Evolutionary conservation across 1,140 invertebrate genomes (phyloP).

Genomic region (Chlorops oryzae): DNA sequence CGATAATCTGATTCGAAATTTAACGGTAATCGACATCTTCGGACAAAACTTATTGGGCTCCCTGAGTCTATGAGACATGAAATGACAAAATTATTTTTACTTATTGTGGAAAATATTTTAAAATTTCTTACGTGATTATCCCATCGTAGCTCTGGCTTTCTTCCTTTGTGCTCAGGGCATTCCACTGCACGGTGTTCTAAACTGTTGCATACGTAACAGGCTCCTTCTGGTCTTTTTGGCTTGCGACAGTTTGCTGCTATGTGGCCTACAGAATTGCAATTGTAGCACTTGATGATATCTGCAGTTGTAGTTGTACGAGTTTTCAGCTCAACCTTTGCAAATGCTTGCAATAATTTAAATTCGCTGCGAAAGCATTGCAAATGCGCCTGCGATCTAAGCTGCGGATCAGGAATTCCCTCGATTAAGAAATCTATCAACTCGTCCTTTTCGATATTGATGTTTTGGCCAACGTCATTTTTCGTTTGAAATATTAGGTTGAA

Average conservation of each 20-base stretch:
- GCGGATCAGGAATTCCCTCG: slow-evolving; percentile 19
- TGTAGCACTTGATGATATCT: slow-evolving; percentile 1
- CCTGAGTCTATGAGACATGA: background rate
- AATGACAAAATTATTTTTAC: background rate
- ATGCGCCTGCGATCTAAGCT: slow-evolving; percentile 15
- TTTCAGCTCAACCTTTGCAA: background rate
- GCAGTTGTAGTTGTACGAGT: no score
- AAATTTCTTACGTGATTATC: slow-evolving; percentile 7
- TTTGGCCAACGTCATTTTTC: slow-evolving; percentile 24
- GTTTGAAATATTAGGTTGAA: slow-evolving; percentile 25
- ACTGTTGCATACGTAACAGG: background rate
- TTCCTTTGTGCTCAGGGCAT: no score
- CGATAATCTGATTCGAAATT: background rate
- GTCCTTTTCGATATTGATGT: slow-evolving; percentile 15
- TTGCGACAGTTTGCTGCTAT: slow-evolving; percentile 3
- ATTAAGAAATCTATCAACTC: slow-evolving; percentile 25
- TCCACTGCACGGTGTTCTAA: background rate
- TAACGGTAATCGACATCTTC: background rate
- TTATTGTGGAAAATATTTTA: slow-evolving; percentile 2
- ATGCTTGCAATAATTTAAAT: slow-evolving; percentile 1
- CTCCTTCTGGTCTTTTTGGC: slow-evolving; percentile 1
- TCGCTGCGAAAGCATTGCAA: slow-evolving; percentile 6
- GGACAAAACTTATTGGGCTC: background rate
- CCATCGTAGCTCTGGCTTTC: no score
- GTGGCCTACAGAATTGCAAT: slow-evolving; percentile 8